A percentile compares a stretch with the other conserved stretches of the same genome.
Evolutionary conservation across 2,888 invertebrate species (phyloP).

Genomic region (Xestoiulus laeticollis): DNA sequence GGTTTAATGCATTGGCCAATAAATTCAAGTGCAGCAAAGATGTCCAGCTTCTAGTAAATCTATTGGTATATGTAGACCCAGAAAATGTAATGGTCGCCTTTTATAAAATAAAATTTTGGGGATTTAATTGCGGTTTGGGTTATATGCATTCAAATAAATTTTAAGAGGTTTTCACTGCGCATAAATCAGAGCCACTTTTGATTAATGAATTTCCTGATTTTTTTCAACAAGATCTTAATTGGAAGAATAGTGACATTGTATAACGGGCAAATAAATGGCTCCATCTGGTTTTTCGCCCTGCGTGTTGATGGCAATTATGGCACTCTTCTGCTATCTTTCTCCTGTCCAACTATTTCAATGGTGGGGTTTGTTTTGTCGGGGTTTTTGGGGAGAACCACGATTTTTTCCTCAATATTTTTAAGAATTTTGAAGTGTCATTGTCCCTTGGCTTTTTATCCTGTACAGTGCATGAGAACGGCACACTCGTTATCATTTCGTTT

Average conservation of each 20-base stretch:
- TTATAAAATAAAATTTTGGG: too few relatives aligned
- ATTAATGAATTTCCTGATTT: neutral
- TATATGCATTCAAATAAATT: neutral
- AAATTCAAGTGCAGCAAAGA: too few relatives aligned
- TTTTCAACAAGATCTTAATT: conserved; percentile 18
- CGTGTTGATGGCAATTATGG: conserved; percentile 20
- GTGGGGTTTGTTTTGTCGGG: conserved; percentile 9
- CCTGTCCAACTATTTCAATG: conserved; percentile 1
- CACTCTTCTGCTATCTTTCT: conserved; percentile 18
- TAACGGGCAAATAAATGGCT: conserved; percentile 26
- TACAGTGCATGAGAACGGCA: neutral
- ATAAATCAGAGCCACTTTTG: neutral
- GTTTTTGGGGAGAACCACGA: neutral
- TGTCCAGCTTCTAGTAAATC: too few relatives aligned
- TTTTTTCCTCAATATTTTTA: neutral
- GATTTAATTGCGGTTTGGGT: too few relatives aligned
- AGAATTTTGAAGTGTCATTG: conserved; percentile 8
- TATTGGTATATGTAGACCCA: too few relatives aligned
- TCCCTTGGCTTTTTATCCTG: neutral
- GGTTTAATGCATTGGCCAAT: too few relatives aligned
- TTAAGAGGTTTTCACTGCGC: neutral
- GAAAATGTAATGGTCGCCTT: too few relatives aligned
- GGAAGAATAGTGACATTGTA: conserved; percentile 26
- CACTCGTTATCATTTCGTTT: neutral
- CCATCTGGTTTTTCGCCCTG: conserved; percentile 11